phyloP scores from a whole-genome alignment of 2,888 invertebrate species.

The Fragum sueziense region DNA sequence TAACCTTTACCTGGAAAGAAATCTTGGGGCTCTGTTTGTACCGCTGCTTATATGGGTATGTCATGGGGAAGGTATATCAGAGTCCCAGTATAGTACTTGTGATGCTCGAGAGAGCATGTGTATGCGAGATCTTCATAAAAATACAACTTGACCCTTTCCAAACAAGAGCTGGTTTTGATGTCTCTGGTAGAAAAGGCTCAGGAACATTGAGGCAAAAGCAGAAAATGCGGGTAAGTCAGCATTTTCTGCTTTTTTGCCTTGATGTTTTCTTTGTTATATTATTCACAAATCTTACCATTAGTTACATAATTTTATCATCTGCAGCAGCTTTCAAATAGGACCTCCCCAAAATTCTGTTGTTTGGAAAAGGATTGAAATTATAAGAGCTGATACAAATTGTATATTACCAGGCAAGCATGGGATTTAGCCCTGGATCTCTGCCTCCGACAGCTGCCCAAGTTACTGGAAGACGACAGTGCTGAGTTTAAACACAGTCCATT shows the following conservation, averaged over 20 bases:
- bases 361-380: no score
- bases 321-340: neutral
- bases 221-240: neutral
- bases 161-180: neutral
- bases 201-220: neutral
- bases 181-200: neutral
- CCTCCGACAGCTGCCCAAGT: slow-evolving; percentile 91
- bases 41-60: no score
- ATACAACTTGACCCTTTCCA: neutral
- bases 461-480: slow-evolving; percentile 77
- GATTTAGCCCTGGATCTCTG: slow-evolving; percentile 97
- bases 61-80: no score
- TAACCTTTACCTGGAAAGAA: no score
- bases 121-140: neutral
- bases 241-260: neutral
- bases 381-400: no score
- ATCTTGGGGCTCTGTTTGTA: no score
- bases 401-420: slow-evolving; percentile 92
- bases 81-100: no score
- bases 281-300: no score
- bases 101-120: no score
- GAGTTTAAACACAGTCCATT: slow-evolving; percentile 89
- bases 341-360: no score
- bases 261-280: no score
- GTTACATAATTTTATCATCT: neutral